Evolutionary conservation across 1,140 invertebrate genomes (phyloP).

Genomic region (Batillaria attramentaria): DNA sequence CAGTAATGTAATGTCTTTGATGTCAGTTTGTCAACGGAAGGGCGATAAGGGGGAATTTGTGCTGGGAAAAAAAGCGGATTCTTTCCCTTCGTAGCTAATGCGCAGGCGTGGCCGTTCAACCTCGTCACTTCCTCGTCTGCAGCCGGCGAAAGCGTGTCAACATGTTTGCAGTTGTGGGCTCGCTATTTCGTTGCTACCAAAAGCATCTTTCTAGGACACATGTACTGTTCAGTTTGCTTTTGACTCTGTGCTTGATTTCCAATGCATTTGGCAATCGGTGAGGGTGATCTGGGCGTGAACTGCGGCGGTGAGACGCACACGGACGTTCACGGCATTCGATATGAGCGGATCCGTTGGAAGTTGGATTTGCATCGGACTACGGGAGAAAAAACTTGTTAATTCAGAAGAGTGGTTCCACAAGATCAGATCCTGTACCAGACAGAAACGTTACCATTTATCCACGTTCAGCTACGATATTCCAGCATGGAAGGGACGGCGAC

Average conservation of each 20-base stretch:
- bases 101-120: background rate
- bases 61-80: too few species aligned
- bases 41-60: too few species aligned
- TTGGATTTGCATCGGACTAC: constrained; percentile 69
- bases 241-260: constrained; percentile 19
- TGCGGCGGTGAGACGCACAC: constrained; percentile 68
- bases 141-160: constrained; percentile 17
- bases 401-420: constrained; percentile 65
- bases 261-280: constrained; percentile 39
- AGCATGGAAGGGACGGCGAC: constrained; percentile 66
- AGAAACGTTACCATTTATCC: constrained; percentile 69
- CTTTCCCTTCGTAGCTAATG: background rate
- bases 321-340: constrained; percentile 69
- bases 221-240: constrained; percentile 27
- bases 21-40: too few species aligned
- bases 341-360: constrained; percentile 62
- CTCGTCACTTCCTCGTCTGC: constrained; percentile 30
- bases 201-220: constrained; percentile 19
- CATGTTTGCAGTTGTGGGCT: constrained; percentile 27
- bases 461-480: constrained; percentile 71
- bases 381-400: constrained; percentile 69
- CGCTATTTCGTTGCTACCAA: background rate
- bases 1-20: too few species aligned
- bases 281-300: constrained; percentile 71
- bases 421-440: constrained; percentile 72